phyloP scores from a whole-genome alignment of 2,888 invertebrate species.

The Glyphotaelius pellucidus region DNA sequence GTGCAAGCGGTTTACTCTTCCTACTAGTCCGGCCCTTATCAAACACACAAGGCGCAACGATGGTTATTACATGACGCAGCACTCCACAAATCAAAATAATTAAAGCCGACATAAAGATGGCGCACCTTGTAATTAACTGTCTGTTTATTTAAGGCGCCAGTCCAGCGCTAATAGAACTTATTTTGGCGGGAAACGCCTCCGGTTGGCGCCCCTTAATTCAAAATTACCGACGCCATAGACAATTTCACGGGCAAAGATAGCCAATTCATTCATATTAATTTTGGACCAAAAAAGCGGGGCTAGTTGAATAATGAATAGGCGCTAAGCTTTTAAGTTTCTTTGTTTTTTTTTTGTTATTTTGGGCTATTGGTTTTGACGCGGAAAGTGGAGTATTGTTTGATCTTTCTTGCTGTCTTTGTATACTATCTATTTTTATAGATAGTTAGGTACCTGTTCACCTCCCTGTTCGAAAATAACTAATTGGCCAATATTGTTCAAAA shows the following conservation, averaged over 20 bases:
- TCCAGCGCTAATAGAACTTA: conserved; percentile 7
- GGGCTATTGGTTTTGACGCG: background rate
- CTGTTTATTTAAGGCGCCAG: conserved; percentile 45
- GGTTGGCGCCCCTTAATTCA: conserved; percentile 19
- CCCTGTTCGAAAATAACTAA: background rate
- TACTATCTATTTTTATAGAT: background rate
- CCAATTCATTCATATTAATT: conserved; percentile 58
- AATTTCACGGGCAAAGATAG: conserved; percentile 39
- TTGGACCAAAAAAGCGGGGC: conserved; percentile 13
- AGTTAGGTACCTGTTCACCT: background rate
- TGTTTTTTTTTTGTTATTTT: background rate
- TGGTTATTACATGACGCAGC: background rate
- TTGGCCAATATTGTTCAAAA: background rate
- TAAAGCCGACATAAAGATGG: conserved; percentile 18
- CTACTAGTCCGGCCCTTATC: background rate
- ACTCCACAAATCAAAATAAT: conserved; percentile 45
- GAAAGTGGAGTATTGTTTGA: background rate
- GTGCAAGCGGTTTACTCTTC: too few species aligned
- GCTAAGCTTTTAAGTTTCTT: background rate
- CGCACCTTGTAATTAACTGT: conserved; percentile 22
- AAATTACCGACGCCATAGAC: conserved; percentile 32
- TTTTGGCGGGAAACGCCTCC: conserved; percentile 24
- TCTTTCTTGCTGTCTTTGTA: background rate
- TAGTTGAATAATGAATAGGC: conserved; percentile 22
- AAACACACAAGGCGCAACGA: background rate